Base-by-base conservation (phyloP, 2,797 vertebrate genomes). In the Phrynocephalus vlangalii region DNA sequence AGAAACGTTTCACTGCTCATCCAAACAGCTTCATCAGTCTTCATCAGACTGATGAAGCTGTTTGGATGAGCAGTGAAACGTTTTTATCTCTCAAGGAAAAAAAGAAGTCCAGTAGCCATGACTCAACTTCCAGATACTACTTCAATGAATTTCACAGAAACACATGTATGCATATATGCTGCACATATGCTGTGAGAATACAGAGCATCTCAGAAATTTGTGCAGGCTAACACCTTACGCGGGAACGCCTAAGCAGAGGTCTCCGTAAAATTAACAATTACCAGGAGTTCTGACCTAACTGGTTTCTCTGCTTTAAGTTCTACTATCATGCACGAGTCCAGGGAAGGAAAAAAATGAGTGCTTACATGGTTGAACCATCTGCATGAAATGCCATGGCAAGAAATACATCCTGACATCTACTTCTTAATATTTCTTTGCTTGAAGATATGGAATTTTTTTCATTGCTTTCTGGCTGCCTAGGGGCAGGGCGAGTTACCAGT, bases 351-450 rank as follows among this genome's bases (percentile, higher is more conserved):
- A 50, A 50, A 48, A 68, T 22, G 9, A 24, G 75, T 52, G 20
- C 33, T 28, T 33, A 20, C 10, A 11, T 79, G 20, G n/a, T n/a
- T 33, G 67, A 86, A 30, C 22, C n/a, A 22, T 56, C 18, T 7
- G n/a, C 67, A 26, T 56, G n/a, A 56, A 70, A 70, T 28, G 7
- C 24, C 22, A 30, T 7, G 48, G 33, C 20, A 79, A 2, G 28
- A 33, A 68, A 85, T 79, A 28, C 26, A 67, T 2, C 15, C 76
- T 52, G 75, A 52, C 28, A 11, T 50, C 6, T 70, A 70, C 78
- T 85, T 79, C 6, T 70, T 44, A 85, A 13, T 63, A 78, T 63
- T 52, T 85, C 60, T 67, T n/a, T 85, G 63, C 18, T 15, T 56
- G 52, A 56, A 56, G 52, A 79, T 70, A 67, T 85, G 76, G 80